Conservation (phyloP, 1,140 invertebrate species). For the Drosophila truncata region DNA sequence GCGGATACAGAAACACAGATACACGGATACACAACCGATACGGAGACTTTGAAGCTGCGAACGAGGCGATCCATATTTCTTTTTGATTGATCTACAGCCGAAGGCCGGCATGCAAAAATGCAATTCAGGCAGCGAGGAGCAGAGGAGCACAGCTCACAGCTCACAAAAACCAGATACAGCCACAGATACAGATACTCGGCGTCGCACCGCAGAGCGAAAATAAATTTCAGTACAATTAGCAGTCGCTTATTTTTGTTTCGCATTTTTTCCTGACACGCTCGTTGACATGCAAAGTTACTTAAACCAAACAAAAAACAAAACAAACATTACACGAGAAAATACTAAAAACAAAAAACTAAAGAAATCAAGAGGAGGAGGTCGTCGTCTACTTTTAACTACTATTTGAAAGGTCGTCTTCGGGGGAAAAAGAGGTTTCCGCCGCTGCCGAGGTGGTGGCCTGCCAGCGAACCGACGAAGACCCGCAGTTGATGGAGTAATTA, state of each 20-base stretch:
- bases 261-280: slow-evolving; percentile 57
- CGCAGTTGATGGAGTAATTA: slow-evolving; percentile 53
- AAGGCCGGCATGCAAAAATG: slow-evolving; percentile 82
- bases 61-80: slow-evolving; percentile 55
- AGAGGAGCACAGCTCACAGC: slow-evolving; percentile 44
- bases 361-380: slow-evolving; percentile 53
- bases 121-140: slow-evolving; percentile 66
- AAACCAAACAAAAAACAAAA: slow-evolving; percentile 47
- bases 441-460: neutral
- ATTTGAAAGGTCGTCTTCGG: slow-evolving; percentile 37
- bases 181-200: slow-evolving; percentile 21
- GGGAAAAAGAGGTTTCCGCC: neutral
- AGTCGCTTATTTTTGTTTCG: slow-evolving; percentile 66
- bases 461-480: slow-evolving; percentile 6
- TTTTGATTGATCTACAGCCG: slow-evolving; percentile 81
- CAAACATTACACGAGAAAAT: slow-evolving; percentile 38
- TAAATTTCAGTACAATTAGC: slow-evolving; percentile 78
- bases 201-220: slow-evolving; percentile 45
- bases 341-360: slow-evolving; percentile 19
- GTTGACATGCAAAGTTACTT: slow-evolving; percentile 80
- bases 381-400: slow-evolving; percentile 53
- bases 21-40: slow-evolving; percentile 31
- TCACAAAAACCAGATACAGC: slow-evolving; percentile 61
- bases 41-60: slow-evolving; percentile 46
- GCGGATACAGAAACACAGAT: slow-evolving; percentile 24